Base-by-base conservation (phyloP, 2,113 vertebrate species). In the Macquaria ambigua region DNA sequence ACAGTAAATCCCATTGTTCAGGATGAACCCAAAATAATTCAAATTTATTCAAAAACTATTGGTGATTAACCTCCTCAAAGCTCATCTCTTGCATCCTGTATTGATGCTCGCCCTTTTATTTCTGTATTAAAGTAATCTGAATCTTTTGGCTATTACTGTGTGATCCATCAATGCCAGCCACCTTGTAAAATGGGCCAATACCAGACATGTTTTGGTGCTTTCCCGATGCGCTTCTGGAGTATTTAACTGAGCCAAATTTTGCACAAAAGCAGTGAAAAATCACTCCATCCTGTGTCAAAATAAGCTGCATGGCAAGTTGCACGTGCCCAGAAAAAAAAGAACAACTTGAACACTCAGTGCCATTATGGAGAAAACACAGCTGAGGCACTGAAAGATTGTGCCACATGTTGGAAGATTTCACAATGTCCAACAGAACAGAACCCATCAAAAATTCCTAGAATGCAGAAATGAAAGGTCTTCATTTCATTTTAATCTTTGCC, bases 381-480 rank as follows among this genome's bases (percentile, higher is more conserved):
- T 41, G 34, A 73, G 48, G 37, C 41, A 70, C 20, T 31, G 71
- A 67, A 8, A 50, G 15, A 73, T 23, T 81, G 7, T 66, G 14
- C 59, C 61, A 70, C 18, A 1, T 41, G 43, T 28, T 71, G 23
- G 25, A 74, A 31, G 3, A 75, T 63, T 75, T 61, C n/a, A 62
- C 20, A 55, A 59, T 66, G 28, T 82, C 50, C n/a, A 11, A 77
- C 59, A 75, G 55, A 11, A 77, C 59, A 75, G 55, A 87, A 18
- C 8, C 50, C 12, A 41, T 77, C 48, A 79, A 58, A 79, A 56
- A 78, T 64, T 79, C 7, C 37, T 55, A 50, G 31, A 79, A 77
- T 21, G 59, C 53, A 81, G 15, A 75, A 79, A 79, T 79, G 0
- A 87, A 80, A 79, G 14, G 55, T 67, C 39, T 41, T 80, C 1